Evolutionary conservation across 2,888 invertebrate species (phyloP).

Genomic region (Drosophila nr. medialis): DNA sequence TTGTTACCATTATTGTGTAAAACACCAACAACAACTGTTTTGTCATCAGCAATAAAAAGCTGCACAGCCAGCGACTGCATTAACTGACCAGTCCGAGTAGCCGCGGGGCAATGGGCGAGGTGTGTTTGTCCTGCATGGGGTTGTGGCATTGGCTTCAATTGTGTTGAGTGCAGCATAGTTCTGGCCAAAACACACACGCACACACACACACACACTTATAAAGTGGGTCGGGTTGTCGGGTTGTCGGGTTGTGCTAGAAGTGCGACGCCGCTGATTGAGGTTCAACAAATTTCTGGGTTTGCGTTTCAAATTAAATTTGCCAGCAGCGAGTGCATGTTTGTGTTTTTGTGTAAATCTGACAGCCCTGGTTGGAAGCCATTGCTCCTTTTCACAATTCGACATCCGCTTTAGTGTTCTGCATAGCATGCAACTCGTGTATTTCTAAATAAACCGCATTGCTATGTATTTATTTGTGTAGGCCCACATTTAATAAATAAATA

Average conservation of each 20-base stretch:
- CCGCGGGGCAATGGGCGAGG: slow-evolving; percentile 8
- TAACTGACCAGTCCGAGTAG: slow-evolving; percentile 56
- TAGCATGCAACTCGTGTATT: slow-evolving; percentile 14
- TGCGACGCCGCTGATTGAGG: slow-evolving; percentile 63
- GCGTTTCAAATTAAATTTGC: slow-evolving; percentile 75
- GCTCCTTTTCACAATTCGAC: slow-evolving; percentile 1
- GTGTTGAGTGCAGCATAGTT: slow-evolving; percentile 46
- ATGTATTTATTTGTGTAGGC: slow-evolving; percentile 40
- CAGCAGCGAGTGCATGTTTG: slow-evolving; percentile 37
- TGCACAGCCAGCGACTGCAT: slow-evolving; percentile 49
- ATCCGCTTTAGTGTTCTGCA: neutral
- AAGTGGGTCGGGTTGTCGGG: neutral
- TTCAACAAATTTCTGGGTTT: slow-evolving; percentile 55
- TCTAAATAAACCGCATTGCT: slow-evolving; percentile 55
- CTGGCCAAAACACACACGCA: slow-evolving; percentile 22
- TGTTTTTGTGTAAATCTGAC: slow-evolving; percentile 16
- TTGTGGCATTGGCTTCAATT: slow-evolving; percentile 24
- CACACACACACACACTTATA: slow-evolving; percentile 17
- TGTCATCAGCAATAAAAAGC: slow-evolving; percentile 53
- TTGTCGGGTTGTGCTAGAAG: slow-evolving; percentile 3
- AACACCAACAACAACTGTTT: slow-evolving; percentile 52
- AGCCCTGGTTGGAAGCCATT: neutral
- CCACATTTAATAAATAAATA: slow-evolving; percentile 64
- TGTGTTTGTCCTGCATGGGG: slow-evolving; percentile 21
- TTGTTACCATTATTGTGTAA: slow-evolving; percentile 7